Evolutionary conservation across 2,888 invertebrate species (phyloP).

Genomic region (Pediacus dermestoides): DNA sequence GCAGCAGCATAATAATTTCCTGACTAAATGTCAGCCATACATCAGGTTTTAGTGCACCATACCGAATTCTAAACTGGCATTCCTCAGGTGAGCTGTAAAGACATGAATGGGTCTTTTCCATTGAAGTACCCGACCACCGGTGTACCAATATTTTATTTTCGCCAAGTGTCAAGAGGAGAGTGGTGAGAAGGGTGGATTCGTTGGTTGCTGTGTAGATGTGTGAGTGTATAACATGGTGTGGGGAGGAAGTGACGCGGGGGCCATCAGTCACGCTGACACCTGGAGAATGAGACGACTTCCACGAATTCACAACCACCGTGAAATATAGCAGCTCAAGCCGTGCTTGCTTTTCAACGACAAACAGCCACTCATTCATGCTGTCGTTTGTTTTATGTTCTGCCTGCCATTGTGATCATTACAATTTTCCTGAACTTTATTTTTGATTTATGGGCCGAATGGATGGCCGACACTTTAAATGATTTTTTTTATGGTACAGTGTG

Average conservation of each 20-base stretch:
- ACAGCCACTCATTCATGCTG: background rate
- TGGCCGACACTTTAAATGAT: too few relatives aligned
- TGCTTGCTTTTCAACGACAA: conserved; percentile 4
- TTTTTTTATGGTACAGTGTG: too few relatives aligned
- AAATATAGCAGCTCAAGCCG: conserved; percentile 26
- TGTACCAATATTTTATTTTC: conserved; percentile 22
- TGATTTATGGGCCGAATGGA: too few relatives aligned
- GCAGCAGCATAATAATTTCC: too few relatives aligned
- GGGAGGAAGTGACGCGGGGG: conserved; percentile 44
- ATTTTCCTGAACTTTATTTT: too few relatives aligned
- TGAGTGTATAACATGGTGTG: conserved; percentile 12
- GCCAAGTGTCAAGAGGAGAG: conserved; percentile 27
- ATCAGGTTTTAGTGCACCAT: background rate
- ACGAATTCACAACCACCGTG: conserved; percentile 44
- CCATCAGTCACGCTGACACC: conserved; percentile 49
- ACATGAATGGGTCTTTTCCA: conserved; percentile 9
- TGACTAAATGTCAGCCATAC: conserved; percentile 1
- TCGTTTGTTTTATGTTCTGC: conserved; percentile 1
- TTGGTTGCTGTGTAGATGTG: background rate
- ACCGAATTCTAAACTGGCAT: conserved; percentile 16
- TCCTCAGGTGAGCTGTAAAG: conserved; percentile 26
- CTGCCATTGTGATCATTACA: too few relatives aligned
- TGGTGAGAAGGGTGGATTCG: conserved; percentile 13
- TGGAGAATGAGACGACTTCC: conserved; percentile 47
- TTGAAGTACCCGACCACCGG: conserved; percentile 10